A percentile compares a stretch with the other conserved stretches of the same genome.
Conservation (phyloP, 1,140 invertebrate species). For the Drosophila ercepeae region DNA sequence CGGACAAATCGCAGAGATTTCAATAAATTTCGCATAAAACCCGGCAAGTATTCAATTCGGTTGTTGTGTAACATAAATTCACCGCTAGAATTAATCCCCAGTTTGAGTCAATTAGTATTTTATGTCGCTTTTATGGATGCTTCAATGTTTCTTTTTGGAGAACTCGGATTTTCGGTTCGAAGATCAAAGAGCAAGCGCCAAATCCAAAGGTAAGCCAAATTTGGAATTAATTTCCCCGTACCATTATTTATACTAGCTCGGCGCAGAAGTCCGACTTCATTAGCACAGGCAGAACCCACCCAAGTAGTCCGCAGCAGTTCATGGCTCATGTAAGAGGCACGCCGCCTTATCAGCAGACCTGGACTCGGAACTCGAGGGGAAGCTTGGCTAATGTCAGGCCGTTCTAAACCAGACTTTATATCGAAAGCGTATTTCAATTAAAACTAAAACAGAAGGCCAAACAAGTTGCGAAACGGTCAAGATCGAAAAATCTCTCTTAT, state of each 20-base stretch:
- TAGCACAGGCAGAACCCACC: constrained; percentile 66
- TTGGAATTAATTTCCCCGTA: constrained; percentile 57
- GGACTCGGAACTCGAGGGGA: constrained; percentile 13
- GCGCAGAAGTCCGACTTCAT: constrained; percentile 59
- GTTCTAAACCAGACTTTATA: constrained; percentile 71
- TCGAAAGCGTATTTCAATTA: constrained; percentile 79
- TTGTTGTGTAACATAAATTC: constrained; percentile 80
- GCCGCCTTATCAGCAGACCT: constrained; percentile 65
- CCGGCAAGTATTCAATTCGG: constrained; percentile 67
- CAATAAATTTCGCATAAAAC: constrained; percentile 75
- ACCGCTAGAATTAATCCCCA: constrained; percentile 72
- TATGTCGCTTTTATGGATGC: constrained; percentile 76
- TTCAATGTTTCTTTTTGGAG: constrained; percentile 13
- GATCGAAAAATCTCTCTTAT: constrained; percentile 21
- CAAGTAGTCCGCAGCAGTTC: constrained; percentile 46
- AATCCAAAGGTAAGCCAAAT: constrained; percentile 46
- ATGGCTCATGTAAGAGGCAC: constrained; percentile 75
- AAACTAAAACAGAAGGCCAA: constrained; percentile 77
- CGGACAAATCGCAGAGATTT: constrained; percentile 47
- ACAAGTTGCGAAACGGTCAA: constrained; percentile 43
- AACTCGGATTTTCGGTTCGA: not conserved
- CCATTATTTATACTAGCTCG: constrained; percentile 56
- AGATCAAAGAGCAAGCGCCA: constrained; percentile 59
- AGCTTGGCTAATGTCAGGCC: constrained; percentile 21
- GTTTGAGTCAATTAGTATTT: constrained; percentile 77